Percentiles rank a stretch among this genome's conserved stretches.
Evolutionary conservation across 2,797 vertebrate genomes (phyloP).

Genomic region (Graptemys geographica): DNA sequence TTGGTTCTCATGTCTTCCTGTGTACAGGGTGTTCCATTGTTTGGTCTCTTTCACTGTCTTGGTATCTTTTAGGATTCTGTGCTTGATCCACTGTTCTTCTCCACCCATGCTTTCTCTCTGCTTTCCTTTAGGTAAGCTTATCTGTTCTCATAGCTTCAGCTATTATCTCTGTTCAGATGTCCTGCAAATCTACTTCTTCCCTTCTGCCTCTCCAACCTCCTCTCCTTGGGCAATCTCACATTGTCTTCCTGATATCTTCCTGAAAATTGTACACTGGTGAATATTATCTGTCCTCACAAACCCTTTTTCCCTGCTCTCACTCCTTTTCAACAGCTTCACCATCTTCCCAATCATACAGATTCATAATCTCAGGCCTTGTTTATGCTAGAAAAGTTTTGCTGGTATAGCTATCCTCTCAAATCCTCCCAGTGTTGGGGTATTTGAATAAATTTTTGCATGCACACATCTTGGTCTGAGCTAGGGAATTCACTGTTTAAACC

Average conservation of each 20-base stretch:
- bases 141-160: neutral
- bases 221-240: accelerated
- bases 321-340: neutral
- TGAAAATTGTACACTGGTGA: neutral
- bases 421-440: neutral
- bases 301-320: neutral
- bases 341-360: neutral
- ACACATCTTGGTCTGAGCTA: neutral
- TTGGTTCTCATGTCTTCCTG: neutral
- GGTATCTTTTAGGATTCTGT: neutral
- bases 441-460: neutral
- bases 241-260: neutral
- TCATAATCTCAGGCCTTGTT: neutral
- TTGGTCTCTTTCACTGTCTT: accelerated
- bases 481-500: neutral
- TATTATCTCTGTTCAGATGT: neutral
- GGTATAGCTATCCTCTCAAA: neutral
- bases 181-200: neutral
- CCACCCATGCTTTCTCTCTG: neutral
- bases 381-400: no score
- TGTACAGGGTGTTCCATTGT: accelerated
- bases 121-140: neutral
- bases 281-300: neutral
- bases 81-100: neutral
- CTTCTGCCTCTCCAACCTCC: neutral